Conservation (phyloP, 2,113 vertebrate species). For the Oxyura jamaicensis region DNA sequence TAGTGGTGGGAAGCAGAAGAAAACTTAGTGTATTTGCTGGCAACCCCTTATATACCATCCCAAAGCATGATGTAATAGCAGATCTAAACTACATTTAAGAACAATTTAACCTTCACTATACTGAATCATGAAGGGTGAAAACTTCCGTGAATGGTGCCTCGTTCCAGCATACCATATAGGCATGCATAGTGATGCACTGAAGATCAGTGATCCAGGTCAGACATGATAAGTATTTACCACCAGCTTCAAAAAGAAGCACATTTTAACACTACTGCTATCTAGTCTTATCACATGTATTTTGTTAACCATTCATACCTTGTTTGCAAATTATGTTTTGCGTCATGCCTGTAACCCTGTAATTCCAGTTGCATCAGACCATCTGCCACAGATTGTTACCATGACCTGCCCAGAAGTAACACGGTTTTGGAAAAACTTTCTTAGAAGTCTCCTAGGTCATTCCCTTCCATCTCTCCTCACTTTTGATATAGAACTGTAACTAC, state of each 20-base stretch:
- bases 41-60: not conserved
- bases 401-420: not conserved
- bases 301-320: not conserved
- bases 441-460: not conserved
- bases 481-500: not conserved
- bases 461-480: not conserved
- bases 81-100: not conserved
- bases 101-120: not conserved
- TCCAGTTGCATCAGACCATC: slow-evolving; percentile 14
- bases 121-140: not conserved
- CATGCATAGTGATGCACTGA: not conserved
- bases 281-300: not conserved
- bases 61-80: not conserved
- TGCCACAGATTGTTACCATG: not conserved
- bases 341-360: not conserved
- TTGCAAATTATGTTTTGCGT: slow-evolving; percentile 20
- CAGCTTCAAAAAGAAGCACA: slow-evolving; percentile 7
- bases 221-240: not conserved
- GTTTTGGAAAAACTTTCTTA: not conserved
- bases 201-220: not conserved
- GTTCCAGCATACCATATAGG: not conserved
- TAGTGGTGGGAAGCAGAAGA: not conserved
- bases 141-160: not conserved
- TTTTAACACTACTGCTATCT: not conserved
- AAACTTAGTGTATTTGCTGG: not conserved